Conservation (phyloP, 2,113 vertebrate genomes). For the Aegithalos caudatus region DNA sequence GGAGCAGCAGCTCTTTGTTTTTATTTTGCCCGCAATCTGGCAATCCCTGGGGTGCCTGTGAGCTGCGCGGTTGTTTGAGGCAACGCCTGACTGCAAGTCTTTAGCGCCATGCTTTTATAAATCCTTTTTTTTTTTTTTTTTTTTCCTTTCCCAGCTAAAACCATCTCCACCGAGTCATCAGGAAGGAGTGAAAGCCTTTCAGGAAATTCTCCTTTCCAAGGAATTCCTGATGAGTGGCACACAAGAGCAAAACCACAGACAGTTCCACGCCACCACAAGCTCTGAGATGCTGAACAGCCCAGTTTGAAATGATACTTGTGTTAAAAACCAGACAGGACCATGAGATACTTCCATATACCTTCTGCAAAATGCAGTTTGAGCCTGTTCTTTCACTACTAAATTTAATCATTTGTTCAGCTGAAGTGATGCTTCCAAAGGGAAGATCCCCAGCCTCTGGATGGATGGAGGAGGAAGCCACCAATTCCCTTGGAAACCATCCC, state of each 20-base stretch:
- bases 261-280: not conserved
- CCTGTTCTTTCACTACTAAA: not conserved
- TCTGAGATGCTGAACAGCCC: not conserved
- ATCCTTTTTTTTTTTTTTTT: not conserved
- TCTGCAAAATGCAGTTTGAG: not conserved
- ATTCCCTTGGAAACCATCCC: not conserved
- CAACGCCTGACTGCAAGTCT: not conserved
- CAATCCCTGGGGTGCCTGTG: fast-evolving
- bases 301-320: not conserved
- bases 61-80: not conserved
- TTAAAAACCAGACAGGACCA: not conserved
- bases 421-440: not conserved
- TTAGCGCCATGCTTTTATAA: fast-evolving
- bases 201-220: not conserved
- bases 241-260: not conserved
- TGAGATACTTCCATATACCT: not conserved
- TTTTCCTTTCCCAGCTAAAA: not conserved
- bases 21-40: not conserved
- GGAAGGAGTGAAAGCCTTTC: not conserved
- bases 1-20: not conserved
- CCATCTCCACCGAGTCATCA: not conserved
- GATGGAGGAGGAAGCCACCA: not conserved
- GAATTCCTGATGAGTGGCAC: not conserved
- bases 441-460: not conserved
- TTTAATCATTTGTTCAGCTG: not conserved